These are phyloP conservation scores for Geophilus truncorum DNA, from an alignment of 2,888 invertebrate genomes.

Conservation along the genomic window DNA sequence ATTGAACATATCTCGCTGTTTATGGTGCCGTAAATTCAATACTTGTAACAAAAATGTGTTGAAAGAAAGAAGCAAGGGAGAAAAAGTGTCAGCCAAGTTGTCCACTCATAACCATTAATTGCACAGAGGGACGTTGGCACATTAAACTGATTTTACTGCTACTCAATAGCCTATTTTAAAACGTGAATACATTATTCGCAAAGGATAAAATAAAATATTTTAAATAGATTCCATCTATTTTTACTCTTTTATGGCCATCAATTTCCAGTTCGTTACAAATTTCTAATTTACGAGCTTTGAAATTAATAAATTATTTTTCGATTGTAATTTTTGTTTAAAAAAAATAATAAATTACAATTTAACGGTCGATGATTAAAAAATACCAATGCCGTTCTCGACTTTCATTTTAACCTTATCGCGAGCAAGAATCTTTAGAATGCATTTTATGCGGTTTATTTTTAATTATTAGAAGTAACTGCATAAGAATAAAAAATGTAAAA, in stretches of 20 bases:
- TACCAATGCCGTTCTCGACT: background rate
- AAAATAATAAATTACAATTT: background rate
- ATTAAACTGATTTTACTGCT: background rate
- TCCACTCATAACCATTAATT: background rate
- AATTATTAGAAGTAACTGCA: background rate
- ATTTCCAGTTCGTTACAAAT: background rate
- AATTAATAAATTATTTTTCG: background rate
- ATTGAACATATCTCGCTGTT: slow-evolving; percentile 9
- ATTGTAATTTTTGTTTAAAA: too few species aligned
- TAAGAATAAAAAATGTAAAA: background rate
- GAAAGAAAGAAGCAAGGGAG: background rate
- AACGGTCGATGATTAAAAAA: background rate
- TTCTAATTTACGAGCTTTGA: background rate
- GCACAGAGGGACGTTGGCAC: background rate
- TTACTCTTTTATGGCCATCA: background rate
- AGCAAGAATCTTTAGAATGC: background rate
- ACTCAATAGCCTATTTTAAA: background rate
- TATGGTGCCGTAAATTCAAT: slow-evolving; percentile 27
- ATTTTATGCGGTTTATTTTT: background rate
- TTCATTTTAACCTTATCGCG: background rate
- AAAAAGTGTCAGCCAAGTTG: background rate
- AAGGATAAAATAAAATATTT: background rate
- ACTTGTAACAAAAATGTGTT: background rate
- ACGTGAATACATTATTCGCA: background rate
- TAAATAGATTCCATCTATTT: background rate